phyloP scores from a whole-genome alignment of 2,888 invertebrate genomes.

The Diadegma fenestrale region DNA sequence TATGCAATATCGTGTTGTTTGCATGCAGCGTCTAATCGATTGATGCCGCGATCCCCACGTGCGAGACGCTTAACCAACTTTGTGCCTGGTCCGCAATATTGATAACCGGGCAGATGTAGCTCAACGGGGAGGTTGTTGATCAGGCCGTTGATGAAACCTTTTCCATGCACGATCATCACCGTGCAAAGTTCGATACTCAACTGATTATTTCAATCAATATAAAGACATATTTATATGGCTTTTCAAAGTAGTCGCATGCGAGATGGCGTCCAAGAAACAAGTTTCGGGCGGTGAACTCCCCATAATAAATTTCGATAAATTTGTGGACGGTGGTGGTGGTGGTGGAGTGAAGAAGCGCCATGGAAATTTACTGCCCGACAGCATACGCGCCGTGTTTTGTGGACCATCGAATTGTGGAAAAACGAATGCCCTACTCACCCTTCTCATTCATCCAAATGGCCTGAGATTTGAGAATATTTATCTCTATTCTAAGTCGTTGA shows the following conservation, averaged over 20 bases:
- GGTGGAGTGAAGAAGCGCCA: no score
- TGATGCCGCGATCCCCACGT: not conserved
- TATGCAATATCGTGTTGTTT: not conserved
- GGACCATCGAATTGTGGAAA: not conserved
- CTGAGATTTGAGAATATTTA: not conserved
- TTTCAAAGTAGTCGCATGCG: not conserved
- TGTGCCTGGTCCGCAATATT: no score
- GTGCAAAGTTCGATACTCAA: not conserved
- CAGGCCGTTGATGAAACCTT: no score
- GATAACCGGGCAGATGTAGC: no score
- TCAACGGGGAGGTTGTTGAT: no score
- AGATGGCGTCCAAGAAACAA: not conserved
- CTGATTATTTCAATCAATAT: not conserved
- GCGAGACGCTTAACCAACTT: no score
- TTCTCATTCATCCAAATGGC: not conserved
- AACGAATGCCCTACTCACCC: not conserved
- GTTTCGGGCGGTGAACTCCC: not conserved
- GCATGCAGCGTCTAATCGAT: not conserved
- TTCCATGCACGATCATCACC: not conserved
- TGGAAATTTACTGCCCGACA: no score
- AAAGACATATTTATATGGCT: not conserved
- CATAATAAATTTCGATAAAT: not conserved
- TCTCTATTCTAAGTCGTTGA: no score
- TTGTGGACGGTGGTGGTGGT: no score
- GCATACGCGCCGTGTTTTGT: not conserved